phyloP scores from a whole-genome alignment of 2,888 invertebrate genomes.

The Molorchus minor region DNA sequence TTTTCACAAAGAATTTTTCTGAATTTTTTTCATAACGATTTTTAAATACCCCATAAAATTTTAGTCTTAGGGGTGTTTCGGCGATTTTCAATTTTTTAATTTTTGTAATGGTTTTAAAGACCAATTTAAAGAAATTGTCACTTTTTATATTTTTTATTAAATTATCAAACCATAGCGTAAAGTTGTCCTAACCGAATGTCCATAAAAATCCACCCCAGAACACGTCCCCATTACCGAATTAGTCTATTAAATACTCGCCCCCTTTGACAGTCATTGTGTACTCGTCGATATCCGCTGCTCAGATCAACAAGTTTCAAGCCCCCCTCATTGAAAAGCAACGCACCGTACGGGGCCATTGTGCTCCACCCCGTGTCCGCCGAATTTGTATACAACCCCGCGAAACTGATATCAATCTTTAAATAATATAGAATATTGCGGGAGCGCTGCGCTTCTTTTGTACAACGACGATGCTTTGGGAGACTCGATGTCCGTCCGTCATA shows the following conservation, averaged over 20 bases:
- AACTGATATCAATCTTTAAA: slow-evolving; percentile 51
- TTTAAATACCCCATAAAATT: too few species aligned
- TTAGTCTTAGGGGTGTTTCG: too few species aligned
- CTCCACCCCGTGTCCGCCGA: slow-evolving; percentile 42
- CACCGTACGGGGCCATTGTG: slow-evolving; percentile 57
- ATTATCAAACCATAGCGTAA: too few species aligned
- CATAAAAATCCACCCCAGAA: too few species aligned
- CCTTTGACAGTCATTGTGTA: slow-evolving; percentile 47
- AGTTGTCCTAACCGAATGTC: too few species aligned
- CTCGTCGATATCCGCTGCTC: slow-evolving; percentile 56
- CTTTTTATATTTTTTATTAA: too few species aligned
- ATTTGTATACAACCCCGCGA: slow-evolving; percentile 59
- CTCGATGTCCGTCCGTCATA: slow-evolving; percentile 13
- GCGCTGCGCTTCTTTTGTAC: slow-evolving; percentile 21
- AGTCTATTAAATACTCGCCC: slow-evolving; percentile 57
- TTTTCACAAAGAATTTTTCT: too few species aligned
- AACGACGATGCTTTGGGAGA: too few species aligned
- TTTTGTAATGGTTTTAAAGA: too few species aligned
- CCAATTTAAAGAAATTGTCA: too few species aligned
- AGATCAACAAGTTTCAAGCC: slow-evolving; percentile 59
- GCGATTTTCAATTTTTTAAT: too few species aligned
- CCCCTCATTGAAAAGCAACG: slow-evolving; percentile 56
- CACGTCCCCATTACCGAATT: slow-evolving; percentile 58
- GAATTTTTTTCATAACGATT: too few species aligned
- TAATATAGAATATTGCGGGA: slow-evolving; percentile 30